Evolutionary conservation across 2,797 vertebrate genomes (phyloP), one percentile per base, ranked within the genome.

Genomic region (Limnodromus scolopaceus): DNA sequence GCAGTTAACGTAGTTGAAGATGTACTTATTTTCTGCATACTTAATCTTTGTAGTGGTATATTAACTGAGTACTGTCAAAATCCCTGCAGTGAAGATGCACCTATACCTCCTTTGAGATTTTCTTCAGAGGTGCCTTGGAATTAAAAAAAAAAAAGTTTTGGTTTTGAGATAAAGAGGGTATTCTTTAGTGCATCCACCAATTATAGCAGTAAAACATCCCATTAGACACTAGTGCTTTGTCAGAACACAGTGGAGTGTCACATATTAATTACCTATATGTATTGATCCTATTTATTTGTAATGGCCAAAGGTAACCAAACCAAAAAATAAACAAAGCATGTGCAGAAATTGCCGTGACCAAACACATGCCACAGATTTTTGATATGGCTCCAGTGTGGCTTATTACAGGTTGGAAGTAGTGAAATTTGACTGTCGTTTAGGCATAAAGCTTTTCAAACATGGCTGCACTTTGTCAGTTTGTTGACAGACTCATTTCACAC

Each of bases 401-500:
- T 85, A 76, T 89, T 88, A 38, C 32, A 43, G 13, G 17, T 74
- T 77, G 61, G 58, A 93, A 87, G 36, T 39, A 80, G 18, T 88
- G 68, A 87, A 97, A 96, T 95, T 90, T 93, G 79, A 66, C 71
- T 81, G 57, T 90, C 72, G 57, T 95, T 91, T 82, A 91, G 41
- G 57, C 69, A 88, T 82, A 88, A 93, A 66, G 77, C 60, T 80
- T 96, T 96, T 91, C 87, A 94, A 94, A 96, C 23, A n/a, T 83
- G 25, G 79, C 79, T 95, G 60, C 77, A 90, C 69, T 92, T 72
- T 92, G 64, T 91, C 89, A 92, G 91, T 78, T 75, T 94, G 90
- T 86, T 97, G 95, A 90, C 89, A 96, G 70, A 89, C 87, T 92
- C 89, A 94, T 95, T 97, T 93, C 74, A 94, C 53, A 76, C 61